Evolutionary conservation across 1,140 invertebrate species (phyloP).

Genomic region (Acromyrmex charruanus): DNA sequence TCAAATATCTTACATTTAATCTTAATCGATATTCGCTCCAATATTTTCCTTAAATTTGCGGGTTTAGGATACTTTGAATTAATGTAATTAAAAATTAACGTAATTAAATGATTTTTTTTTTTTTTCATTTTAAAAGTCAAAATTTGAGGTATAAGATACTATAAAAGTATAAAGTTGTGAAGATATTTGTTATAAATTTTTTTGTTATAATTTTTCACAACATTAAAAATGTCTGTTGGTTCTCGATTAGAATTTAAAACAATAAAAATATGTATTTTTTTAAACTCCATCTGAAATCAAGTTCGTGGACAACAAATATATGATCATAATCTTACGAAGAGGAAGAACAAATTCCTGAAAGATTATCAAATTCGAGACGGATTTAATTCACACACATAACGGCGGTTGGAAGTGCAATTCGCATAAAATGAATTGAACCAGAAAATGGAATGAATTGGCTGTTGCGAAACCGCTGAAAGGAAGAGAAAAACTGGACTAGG

Average conservation of each 20-base stretch:
- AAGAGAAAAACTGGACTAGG: conserved; percentile 43
- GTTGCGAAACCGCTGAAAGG: conserved; percentile 28
- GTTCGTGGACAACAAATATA: neutral
- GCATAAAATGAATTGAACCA: conserved; percentile 34
- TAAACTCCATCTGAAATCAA: neutral
- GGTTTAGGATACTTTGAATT: too few relatives aligned
- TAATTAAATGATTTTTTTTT: too few relatives aligned
- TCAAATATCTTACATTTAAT: neutral
- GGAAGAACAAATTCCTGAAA: neutral
- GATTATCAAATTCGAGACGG: neutral
- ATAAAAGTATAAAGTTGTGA: too few relatives aligned
- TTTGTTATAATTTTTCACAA: too few relatives aligned
- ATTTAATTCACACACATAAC: neutral
- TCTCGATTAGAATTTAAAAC: too few relatives aligned
- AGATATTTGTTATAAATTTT: too few relatives aligned
- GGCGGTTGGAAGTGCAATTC: conserved; percentile 29
- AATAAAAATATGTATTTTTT: neutral
- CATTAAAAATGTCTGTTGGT: too few relatives aligned
- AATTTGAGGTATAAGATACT: too few relatives aligned
- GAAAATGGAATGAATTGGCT: conserved; percentile 41
- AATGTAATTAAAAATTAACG: too few relatives aligned
- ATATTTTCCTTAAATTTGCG: too few relatives aligned
- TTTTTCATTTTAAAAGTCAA: too few relatives aligned
- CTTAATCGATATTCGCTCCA: too few relatives aligned
- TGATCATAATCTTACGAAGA: neutral